Base-by-base conservation (phyloP, 2,113 vertebrate species). In the Paralichthys olivaceus region DNA sequence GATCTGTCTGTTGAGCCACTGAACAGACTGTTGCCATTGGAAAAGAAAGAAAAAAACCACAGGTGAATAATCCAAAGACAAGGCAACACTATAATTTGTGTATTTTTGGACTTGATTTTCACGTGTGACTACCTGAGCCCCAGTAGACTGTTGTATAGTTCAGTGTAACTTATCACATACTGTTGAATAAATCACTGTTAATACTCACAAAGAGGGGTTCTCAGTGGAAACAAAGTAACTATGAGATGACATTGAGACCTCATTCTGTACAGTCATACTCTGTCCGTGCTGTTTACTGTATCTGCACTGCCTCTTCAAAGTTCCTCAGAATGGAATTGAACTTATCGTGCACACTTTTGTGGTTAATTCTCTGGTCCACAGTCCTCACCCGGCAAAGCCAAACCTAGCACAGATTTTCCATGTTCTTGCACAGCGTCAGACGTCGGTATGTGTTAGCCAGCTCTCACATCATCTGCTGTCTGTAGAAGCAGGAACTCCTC, bases 221-320 rank as follows among this genome's bases (percentile, higher is more conserved):
- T 88, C 76, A 26, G n/a, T 73, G 23, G 69, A 63, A 57, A 40
- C 53, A 47, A 40, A 61, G 34, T 0, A 32, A 58, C 4, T 20
- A 29, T 57, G 60, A 71, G 69, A 23, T 76, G 67, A 62, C 7
- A 58, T 25, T 59, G 82, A 72, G 65, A 77, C 51, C 60, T 87
- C 23, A 5, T 53, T 17, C 13, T 81, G 87, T 89, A 88, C 63
- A 87, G 79, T 80, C 23, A 17, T 76, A 58, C 54, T 75, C 34
- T 65, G 68, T 81, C 66, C 37, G 85, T 92, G 90, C 90, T 69
- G 79, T 89, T 88, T 92, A 83, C 87, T 92, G 91, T 91, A 86
- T 76, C 56, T 69, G 61, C 71, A 57, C 72, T 28, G 28, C 66
- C 53, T 45, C 62, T 66, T 57, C 40, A 45, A 23, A 55, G 49